Evolutionary conservation across 2,888 invertebrate species (phyloP), one percentile per base, ranked within the genome.

Genomic region (Acrobasis suavella): DNA sequence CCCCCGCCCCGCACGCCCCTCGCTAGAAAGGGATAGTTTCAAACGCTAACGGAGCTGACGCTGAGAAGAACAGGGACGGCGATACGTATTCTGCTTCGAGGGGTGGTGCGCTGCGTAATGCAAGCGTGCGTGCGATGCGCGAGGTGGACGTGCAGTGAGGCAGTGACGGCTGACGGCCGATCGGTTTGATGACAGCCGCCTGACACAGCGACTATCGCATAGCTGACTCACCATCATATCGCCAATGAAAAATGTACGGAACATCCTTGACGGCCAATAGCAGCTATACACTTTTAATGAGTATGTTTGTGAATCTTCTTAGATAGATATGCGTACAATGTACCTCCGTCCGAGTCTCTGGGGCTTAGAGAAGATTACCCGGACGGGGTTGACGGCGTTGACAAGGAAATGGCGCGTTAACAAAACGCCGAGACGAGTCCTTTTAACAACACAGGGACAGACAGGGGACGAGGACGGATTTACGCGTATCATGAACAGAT

Each of bases 51-150:
- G 52, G 64, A 63, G 70, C 67, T 66, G 64, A 64, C 56, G 14
- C 61, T 69, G 77, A 63, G 81, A 67, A 69, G 73, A 77, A 91
- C 69, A 77, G 87, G 84, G 90, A 89, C 82, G 66, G 79, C 78
- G 80, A 80, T 81, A 74, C 72, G 80, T 80, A 79, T 81, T 78
- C 75, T 68, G 76, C 76, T 85, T 86, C 87, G 84, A 85, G 90
- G 92, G 92, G 92, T 89, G 91, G 90, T 66, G 64, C 90, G 88
- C 90, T 91, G 91, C 91, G 91, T 91, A 90, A 90, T 92, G 92
- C 92, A 92, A 91, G 90, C 91, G 89, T 91, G 91, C 90, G 90
- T 89, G 88, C 86, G 87, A 89, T 90, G 91, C 91, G 91, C 92
- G 90, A 90, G 89, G 87, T 88, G 86, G 88, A 89, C 90, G 81